Evolutionary conservation across 2,113 vertebrate genomes (phyloP).

Genomic region (Oreochromis aureus): DNA sequence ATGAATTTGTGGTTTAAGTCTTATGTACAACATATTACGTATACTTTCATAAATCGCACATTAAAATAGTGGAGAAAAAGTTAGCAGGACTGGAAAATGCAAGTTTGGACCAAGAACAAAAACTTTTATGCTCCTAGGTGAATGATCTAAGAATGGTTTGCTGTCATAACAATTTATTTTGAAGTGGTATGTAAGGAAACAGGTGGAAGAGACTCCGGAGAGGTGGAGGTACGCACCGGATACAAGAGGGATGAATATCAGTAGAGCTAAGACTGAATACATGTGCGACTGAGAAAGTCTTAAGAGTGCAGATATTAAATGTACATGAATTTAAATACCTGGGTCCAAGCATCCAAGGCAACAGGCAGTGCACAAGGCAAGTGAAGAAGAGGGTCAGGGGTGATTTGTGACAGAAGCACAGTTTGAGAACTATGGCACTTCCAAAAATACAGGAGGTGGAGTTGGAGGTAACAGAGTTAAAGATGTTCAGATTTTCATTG

Average conservation of each 20-base stretch:
- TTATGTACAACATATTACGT: neutral
- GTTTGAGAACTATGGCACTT: neutral
- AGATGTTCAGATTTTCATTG: neutral
- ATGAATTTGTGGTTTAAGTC: rapidly evolving
- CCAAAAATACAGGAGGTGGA: neutral
- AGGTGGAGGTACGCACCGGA: neutral
- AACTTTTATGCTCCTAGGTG: neutral
- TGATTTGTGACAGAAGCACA: neutral
- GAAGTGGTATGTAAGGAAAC: neutral
- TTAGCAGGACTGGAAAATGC: neutral
- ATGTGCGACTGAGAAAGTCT: neutral
- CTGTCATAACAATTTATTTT: neutral
- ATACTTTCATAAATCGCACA: rapidly evolving
- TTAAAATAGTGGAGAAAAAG: neutral
- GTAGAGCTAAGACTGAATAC: neutral
- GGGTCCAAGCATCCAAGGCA: neutral
- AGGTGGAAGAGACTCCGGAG: neutral
- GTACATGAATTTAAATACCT: neutral
- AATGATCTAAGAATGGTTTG: neutral
- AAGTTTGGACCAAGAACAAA: neutral
- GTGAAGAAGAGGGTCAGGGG: neutral
- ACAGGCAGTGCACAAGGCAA: rapidly evolving
- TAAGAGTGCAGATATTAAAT: neutral
- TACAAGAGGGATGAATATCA: neutral
- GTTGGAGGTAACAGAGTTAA: neutral